These are phyloP conservation scores for Forficula auricularia DNA, from an alignment of 1,140 invertebrate genomes.

Conservation along the genomic window DNA sequence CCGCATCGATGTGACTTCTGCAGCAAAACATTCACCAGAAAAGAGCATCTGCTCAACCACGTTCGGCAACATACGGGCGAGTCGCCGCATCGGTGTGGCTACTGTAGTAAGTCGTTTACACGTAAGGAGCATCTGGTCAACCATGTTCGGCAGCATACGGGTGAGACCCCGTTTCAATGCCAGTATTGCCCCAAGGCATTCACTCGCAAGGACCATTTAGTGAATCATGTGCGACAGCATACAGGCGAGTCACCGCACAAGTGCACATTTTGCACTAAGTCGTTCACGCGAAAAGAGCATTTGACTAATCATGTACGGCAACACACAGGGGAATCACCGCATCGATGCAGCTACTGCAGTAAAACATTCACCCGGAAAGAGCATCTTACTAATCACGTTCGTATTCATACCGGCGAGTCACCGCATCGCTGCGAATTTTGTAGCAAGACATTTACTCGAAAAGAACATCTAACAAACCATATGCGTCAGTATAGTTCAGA, in stretches of 20 bases:
- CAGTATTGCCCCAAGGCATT: slow-evolving; percentile 67
- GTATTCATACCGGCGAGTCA: slow-evolving; percentile 57
- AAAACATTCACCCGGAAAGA: slow-evolving; percentile 76
- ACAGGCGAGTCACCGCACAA: slow-evolving; percentile 43
- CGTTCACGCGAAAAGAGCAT: slow-evolving; percentile 45
- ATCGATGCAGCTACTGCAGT: slow-evolving; percentile 43
- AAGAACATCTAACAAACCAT: slow-evolving; percentile 65
- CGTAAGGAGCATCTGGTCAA: slow-evolving; percentile 65
- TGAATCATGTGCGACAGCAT: slow-evolving; percentile 53
- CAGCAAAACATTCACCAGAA: slow-evolving; percentile 58
- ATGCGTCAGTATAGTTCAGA: slow-evolving; percentile 79
- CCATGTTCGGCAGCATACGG: slow-evolving; percentile 50
- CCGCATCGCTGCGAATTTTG: slow-evolving; percentile 67
- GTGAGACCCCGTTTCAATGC: slow-evolving; percentile 64
- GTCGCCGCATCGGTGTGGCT: slow-evolving; percentile 24
- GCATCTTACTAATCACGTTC: slow-evolving; percentile 76
- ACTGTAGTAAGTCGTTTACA: slow-evolving; percentile 54
- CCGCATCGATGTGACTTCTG: slow-evolving; percentile 31
- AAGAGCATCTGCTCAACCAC: slow-evolving; percentile 57
- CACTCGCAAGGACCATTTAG: slow-evolving; percentile 63
- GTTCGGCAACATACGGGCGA: slow-evolving; percentile 45
- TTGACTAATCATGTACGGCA: slow-evolving; percentile 42
- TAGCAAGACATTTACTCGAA: slow-evolving; percentile 61
- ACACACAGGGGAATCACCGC: slow-evolving; percentile 54
- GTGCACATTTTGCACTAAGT: slow-evolving; percentile 39